Conservation (phyloP, 2,888 invertebrate genomes). For the Sericinus montela region DNA sequence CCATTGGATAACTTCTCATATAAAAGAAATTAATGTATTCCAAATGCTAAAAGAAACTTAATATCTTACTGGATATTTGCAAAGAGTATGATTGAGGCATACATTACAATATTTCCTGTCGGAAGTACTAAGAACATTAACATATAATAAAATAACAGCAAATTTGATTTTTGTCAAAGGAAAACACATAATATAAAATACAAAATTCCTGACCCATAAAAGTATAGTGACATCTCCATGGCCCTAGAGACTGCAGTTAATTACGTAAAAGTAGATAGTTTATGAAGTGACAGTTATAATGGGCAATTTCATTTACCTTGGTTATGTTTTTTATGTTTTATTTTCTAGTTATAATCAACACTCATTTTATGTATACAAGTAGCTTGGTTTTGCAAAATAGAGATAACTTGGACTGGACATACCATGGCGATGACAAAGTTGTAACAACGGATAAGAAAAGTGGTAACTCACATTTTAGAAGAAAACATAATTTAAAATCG, state of each 20-base stretch:
- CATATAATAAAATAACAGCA: conserved; percentile 42
- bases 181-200: conserved; percentile 31
- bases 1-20: too few species aligned
- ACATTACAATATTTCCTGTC: conserved; percentile 45
- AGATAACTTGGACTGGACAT: neutral
- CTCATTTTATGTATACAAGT: conserved; percentile 32
- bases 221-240: conserved; percentile 33
- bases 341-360: conserved; percentile 45
- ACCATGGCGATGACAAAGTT: conserved; percentile 4
- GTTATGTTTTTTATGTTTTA: conserved; percentile 65
- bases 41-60: too few species aligned
- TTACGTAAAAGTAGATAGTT: conserved; percentile 10
- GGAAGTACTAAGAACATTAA: conserved; percentile 29
- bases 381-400: conserved; percentile 23
- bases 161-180: conserved; percentile 62
- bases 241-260: conserved; percentile 35
- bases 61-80: conserved; percentile 47
- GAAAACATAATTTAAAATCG: too few species aligned
- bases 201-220: conserved; percentile 23
- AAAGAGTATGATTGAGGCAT: conserved; percentile 58
- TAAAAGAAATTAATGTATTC: too few species aligned
- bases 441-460: neutral
- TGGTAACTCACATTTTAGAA: neutral
- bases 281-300: conserved; percentile 40
- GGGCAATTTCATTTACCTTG: conserved; percentile 42